These are phyloP conservation scores for Apotomis betuletana DNA, from an alignment of 2,888 invertebrate genomes.

Conservation along the genomic window DNA sequence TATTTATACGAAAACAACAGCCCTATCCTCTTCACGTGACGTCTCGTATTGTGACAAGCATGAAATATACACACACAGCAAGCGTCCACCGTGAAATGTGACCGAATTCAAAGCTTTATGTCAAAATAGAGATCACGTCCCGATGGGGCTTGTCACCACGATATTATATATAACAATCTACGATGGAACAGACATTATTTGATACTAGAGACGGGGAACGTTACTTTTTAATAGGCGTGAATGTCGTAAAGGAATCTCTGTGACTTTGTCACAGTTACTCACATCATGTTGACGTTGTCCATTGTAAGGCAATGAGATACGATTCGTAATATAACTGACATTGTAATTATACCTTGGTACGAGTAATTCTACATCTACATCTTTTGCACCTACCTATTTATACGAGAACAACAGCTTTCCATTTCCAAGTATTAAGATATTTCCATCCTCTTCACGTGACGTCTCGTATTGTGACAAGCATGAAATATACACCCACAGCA, in stretches of 20 bases:
- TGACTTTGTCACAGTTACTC: too few species aligned
- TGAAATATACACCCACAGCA: neutral
- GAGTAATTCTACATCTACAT: too few species aligned
- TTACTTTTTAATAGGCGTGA: too few species aligned
- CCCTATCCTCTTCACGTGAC: neutral
- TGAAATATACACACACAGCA: slow-evolving; percentile 2
- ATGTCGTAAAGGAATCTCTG: too few species aligned
- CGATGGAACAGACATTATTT: neutral
- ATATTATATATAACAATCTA: neutral
- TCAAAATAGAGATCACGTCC: slow-evolving; percentile 8
- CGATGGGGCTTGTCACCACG: neutral
- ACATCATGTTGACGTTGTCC: too few species aligned
- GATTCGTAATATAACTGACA: too few species aligned
- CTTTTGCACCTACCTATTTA: neutral
- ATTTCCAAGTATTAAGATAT: neutral
- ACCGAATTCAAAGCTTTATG: slow-evolving; percentile 11
- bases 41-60: slow-evolving; percentile 5
- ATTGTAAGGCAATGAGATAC: too few species aligned
- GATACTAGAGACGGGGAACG: neutral
- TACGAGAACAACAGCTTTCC: neutral
- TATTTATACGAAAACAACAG: too few species aligned
- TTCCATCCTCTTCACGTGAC: neutral
- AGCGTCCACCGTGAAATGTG: slow-evolving; percentile 3
- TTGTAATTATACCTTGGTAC: too few species aligned
- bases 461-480: slow-evolving; percentile 5